Conservation (phyloP, 2,113 vertebrate genomes). For the Macaca mulatta region DNA sequence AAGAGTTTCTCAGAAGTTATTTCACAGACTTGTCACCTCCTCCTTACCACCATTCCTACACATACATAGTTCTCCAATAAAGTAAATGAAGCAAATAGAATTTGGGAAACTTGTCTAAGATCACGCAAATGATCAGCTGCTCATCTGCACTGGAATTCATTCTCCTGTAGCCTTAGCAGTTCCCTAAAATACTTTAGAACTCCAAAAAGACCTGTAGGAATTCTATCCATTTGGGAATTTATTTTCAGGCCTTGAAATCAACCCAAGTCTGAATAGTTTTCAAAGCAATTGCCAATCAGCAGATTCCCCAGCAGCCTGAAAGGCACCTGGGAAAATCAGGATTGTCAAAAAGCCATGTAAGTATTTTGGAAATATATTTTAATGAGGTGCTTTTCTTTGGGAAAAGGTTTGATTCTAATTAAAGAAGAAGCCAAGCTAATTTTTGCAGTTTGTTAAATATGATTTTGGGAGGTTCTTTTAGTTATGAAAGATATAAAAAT, state of each 20-base stretch:
- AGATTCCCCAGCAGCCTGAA: background rate
- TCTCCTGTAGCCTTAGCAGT: background rate
- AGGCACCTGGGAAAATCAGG: background rate
- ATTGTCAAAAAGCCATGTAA: background rate
- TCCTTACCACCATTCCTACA: background rate
- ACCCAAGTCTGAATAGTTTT: background rate
- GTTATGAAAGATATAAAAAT: background rate
- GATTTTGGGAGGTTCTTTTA: background rate
- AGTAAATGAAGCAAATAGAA: background rate
- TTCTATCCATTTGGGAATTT: background rate
- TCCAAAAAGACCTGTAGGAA: background rate
- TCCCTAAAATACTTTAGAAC: background rate
- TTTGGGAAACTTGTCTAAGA: background rate
- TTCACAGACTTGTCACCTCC: background rate
- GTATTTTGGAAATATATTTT: constrained; percentile 23
- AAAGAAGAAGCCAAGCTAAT: constrained; percentile 12
- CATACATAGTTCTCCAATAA: background rate
- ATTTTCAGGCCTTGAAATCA: constrained; percentile 16
- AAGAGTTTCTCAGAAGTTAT: background rate
- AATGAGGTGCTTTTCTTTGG: constrained; percentile 16
- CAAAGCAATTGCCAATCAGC: constrained; percentile 15
- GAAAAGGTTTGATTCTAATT: constrained; percentile 22
- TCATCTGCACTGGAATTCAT: background rate
- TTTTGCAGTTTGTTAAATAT: background rate
- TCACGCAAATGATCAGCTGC: background rate